A percentile compares a stretch with the other conserved stretches of the same genome.
These are phyloP conservation scores for Marronus borbonicus DNA, from an alignment of 2,888 invertebrate genomes.

Conservation along the genomic window DNA sequence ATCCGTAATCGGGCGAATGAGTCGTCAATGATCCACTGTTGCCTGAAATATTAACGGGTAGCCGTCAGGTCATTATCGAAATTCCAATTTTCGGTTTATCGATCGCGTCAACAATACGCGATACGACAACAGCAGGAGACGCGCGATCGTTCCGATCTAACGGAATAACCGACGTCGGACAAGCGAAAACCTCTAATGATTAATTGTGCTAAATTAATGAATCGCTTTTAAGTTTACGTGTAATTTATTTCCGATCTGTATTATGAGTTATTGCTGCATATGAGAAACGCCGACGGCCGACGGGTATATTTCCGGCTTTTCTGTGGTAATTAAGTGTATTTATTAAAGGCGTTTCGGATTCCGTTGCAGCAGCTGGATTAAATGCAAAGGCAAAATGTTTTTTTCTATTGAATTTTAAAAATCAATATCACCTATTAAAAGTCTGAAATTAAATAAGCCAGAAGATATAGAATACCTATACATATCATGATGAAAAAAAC, in stretches of 20 bases:
- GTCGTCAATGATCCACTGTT: conserved; percentile 66
- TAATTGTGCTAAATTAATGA: conserved; percentile 45
- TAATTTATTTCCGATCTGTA: conserved; percentile 24
- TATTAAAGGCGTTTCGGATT: neutral
- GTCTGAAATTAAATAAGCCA: too few relatives aligned
- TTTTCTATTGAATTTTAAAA: too few relatives aligned
- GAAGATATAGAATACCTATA: too few relatives aligned
- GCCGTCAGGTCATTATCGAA: conserved; percentile 47
- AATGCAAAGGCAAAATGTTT: too few relatives aligned
- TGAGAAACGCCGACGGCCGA: neutral
- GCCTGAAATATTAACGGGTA: conserved; percentile 61
- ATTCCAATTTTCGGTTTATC: conserved; percentile 41
- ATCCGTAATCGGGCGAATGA: conserved; percentile 69
- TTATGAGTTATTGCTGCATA: neutral
- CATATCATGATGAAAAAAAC: too few relatives aligned
- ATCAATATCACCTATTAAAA: too few relatives aligned
- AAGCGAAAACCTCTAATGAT: conserved; percentile 42
- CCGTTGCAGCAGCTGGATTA: neutral
- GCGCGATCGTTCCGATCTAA: conserved; percentile 12
- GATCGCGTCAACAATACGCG: conserved; percentile 22
- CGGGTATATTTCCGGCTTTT: neutral
- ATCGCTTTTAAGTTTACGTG: conserved; percentile 32
- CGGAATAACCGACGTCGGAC: conserved; percentile 29
- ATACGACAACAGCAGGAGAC: conserved; percentile 28
- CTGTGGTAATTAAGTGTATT: neutral